Evolutionary conservation across 2,888 invertebrate genomes (phyloP), one percentile per base, ranked within the genome.

Genomic region (Platycnemis pennipes): DNA sequence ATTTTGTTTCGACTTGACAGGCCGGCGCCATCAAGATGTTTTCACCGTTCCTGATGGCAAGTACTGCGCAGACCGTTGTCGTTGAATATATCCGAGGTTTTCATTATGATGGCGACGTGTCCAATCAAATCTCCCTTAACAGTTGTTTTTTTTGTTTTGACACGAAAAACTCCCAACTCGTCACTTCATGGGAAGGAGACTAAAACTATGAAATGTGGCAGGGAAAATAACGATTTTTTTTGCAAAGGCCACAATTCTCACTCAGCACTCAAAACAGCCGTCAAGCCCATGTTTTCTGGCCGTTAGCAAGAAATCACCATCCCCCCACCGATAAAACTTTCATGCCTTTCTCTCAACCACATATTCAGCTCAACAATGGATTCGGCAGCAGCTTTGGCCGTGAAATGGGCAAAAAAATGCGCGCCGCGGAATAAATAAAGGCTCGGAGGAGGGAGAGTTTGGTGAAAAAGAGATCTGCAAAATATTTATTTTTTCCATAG

Each of bases 361-460:
- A 77, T 37, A 37, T 37, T 77, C 37, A 77, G 77, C 37, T 37
- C 77, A 77, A 77, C 77, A 77, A 77, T 77, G 77, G 77, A 77
- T 37, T 37, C 77, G 31, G 16, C 77, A 26, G 77, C 77, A 77
- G 77, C 77, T 77, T 77, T 77, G 37, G 31, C 77, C 37, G 77
- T 37, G 77, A 16, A 77, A 77, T 77, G 77, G 37, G 77, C 77
- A 77, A 77, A 77, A 77, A 49, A 31, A 77, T 31, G 31, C 26
- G 13, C 31, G 77, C 26, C 37, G 37, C 31, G 37, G 16, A 77
- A 77, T 77, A 37, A 77, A 77, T 77, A 77, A 77, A 77, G 37
- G 0, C 37, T 77, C 26, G 37, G n/a, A 37, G 2, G 31, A 11
- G 77, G 69, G 69, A n/a, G n/a, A n/a, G n/a, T n/a, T 3, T 13